Percentiles rank a stretch among this genome's conserved stretches.
phyloP scores from a whole-genome alignment of 1,140 invertebrate species.

The Leptopilina clavipes region DNA sequence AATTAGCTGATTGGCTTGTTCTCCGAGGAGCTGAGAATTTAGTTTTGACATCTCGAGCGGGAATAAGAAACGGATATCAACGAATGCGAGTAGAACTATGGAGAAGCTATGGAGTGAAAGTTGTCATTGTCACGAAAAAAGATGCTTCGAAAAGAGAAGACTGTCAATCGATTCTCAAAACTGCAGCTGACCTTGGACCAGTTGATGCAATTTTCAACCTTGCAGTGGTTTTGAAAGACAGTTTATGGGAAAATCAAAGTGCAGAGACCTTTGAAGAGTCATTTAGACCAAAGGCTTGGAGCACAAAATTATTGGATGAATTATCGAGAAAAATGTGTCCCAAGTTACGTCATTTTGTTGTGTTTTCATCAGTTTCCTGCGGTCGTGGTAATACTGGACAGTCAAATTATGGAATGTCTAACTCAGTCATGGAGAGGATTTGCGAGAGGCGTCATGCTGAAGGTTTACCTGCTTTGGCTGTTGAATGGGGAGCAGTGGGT shows the following conservation, averaged over 20 bases:
- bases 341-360: conserved; percentile 76
- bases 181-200: conserved; percentile 77
- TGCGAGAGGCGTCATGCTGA: conserved; percentile 74
- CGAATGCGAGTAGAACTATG: conserved; percentile 71
- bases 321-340: conserved; percentile 75
- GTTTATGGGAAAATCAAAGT: conserved; percentile 75
- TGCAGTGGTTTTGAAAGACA: conserved; percentile 79
- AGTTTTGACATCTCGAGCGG: conserved; percentile 82
- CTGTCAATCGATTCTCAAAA: conserved; percentile 77
- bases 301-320: conserved; percentile 74
- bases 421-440: conserved; percentile 78
- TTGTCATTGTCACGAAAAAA: conserved; percentile 72
- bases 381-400: conserved; percentile 87
- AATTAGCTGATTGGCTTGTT: conserved; percentile 85
- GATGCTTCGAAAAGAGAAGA: conserved; percentile 73
- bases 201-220: conserved; percentile 88
- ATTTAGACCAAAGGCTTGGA: conserved; percentile 74
- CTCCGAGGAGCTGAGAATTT: conserved; percentile 81
- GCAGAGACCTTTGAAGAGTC: conserved; percentile 71
- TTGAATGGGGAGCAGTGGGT: conserved; percentile 79
- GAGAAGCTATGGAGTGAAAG: conserved; percentile 75
- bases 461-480: conserved; percentile 76
- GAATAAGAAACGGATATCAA: conserved; percentile 84
- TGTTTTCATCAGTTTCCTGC: conserved; percentile 86
- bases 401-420: conserved; percentile 83